phyloP scores from a whole-genome alignment of 2,797 vertebrate species.

The Danio choprae region DNA sequence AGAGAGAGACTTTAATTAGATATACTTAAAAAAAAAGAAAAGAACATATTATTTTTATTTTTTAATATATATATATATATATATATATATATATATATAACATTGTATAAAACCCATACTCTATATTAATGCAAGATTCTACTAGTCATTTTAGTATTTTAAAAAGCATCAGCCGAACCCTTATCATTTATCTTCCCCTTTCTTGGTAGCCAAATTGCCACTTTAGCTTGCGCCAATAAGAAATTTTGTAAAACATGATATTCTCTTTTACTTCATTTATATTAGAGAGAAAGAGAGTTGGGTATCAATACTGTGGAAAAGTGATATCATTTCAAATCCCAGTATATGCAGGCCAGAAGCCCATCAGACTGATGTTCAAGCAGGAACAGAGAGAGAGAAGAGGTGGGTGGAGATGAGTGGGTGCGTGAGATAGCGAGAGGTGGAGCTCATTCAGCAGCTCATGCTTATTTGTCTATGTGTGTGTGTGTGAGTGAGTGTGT shows the following conservation, averaged over 20 bases:
- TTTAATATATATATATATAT: too few relatives aligned
- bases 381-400: slow-evolving; percentile 40
- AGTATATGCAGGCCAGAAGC: slow-evolving; percentile 59
- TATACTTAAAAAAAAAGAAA: too few relatives aligned
- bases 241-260: background rate
- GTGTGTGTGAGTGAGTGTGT: slow-evolving; percentile 55
- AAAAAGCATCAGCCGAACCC: background rate
- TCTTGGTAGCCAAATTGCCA: background rate
- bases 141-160: background rate
- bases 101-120: background rate
- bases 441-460: slow-evolving; percentile 50
- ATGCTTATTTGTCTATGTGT: slow-evolving; percentile 47
- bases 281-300: too few relatives aligned
- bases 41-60: too few relatives aligned
- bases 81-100: too few relatives aligned
- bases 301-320: too few relatives aligned
- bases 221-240: background rate
- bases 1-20: too few relatives aligned
- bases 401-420: slow-evolving; percentile 53
- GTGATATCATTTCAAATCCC: too few relatives aligned
- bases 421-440: slow-evolving; percentile 42
- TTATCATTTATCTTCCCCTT: background rate
- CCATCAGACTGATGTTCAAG: slow-evolving; percentile 41
- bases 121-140: background rate
- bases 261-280: background rate